phyloP scores from a whole-genome alignment of 1,140 invertebrate genomes.

The Aplysia californica region DNA sequence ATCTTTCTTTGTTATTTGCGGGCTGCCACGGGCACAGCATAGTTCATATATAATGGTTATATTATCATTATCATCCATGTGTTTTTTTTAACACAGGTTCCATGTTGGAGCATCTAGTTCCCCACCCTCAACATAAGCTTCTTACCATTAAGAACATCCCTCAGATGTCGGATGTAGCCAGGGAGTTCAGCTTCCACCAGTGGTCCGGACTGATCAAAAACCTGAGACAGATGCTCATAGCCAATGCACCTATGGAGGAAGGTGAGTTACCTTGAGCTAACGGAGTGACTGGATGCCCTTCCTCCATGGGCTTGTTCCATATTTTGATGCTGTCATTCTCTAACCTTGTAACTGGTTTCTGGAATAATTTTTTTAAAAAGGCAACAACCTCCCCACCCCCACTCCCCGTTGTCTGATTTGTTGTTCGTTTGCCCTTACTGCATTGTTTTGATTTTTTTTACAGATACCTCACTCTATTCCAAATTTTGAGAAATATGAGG shows the following conservation, averaged over 20 bases:
- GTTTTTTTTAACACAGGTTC: no score
- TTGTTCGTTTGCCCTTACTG: no score
- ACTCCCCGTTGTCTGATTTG: no score
- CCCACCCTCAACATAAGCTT: constrained; percentile 65
- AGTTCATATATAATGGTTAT: not conserved
- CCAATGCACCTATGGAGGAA: constrained; percentile 65
- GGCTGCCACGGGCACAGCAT: not conserved
- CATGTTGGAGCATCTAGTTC: constrained; percentile 57
- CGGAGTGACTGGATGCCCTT: not conserved
- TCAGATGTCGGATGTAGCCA: constrained; percentile 60
- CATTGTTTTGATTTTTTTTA: no score
- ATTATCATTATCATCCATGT: no score
- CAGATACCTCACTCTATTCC: no score
- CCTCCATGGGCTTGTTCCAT: not conserved
- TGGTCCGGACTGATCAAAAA: constrained; percentile 66
- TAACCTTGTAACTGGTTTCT: no score
- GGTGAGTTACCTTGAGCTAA: constrained; percentile 44
- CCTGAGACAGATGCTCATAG: constrained; percentile 66
- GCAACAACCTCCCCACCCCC: no score
- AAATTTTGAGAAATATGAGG: no score
- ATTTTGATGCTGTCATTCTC: no score
- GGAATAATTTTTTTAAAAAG: no score
- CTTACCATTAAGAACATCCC: constrained; percentile 63
- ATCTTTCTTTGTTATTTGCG: no score
- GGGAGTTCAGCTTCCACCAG: constrained; percentile 62